Percentiles rank a stretch among this genome's conserved stretches.
These are phyloP conservation scores for Andrena marginata DNA, from an alignment of 2,888 invertebrate genomes.

Conservation along the genomic window DNA sequence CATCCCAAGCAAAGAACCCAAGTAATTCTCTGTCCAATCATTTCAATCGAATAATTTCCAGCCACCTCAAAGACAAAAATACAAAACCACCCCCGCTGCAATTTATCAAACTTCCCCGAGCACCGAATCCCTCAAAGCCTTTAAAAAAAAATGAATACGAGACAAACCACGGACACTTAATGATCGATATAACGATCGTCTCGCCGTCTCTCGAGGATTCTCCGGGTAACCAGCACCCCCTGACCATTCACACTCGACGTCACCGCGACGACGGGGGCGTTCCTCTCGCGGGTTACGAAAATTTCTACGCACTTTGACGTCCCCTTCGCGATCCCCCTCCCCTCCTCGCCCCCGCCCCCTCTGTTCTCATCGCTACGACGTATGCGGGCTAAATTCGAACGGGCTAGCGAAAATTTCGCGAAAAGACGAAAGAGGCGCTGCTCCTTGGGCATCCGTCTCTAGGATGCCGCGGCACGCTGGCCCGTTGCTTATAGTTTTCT, in stretches of 20 bases:
- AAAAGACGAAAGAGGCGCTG: conserved; percentile 68
- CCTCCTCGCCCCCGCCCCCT: background rate
- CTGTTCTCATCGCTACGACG: too few species aligned
- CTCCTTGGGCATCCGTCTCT: conserved; percentile 38
- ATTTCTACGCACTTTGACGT: conserved; percentile 47
- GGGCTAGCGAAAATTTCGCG: conserved; percentile 60
- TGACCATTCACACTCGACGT: conserved; percentile 52
- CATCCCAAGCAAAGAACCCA: too few species aligned
- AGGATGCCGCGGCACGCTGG: conserved; percentile 36
- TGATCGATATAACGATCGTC: background rate
- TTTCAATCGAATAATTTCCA: too few species aligned
- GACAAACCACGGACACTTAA: background rate
- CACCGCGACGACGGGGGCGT: conserved; percentile 55
- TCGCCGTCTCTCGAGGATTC: conserved; percentile 7
- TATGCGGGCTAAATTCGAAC: conserved; percentile 63
- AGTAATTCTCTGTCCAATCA: too few species aligned
- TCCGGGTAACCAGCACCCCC: background rate
- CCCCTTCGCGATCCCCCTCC: conserved; percentile 2
- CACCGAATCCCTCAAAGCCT: too few species aligned
- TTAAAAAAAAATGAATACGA: too few species aligned
- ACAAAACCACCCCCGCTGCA: too few species aligned
- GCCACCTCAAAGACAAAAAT: too few species aligned
- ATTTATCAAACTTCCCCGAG: too few species aligned
- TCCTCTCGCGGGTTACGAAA: conserved; percentile 40
- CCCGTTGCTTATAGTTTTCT: conserved; percentile 63